These are phyloP conservation scores for Drosophila longiperda DNA, from an alignment of 2,888 invertebrate species.

Conservation along the genomic window DNA sequence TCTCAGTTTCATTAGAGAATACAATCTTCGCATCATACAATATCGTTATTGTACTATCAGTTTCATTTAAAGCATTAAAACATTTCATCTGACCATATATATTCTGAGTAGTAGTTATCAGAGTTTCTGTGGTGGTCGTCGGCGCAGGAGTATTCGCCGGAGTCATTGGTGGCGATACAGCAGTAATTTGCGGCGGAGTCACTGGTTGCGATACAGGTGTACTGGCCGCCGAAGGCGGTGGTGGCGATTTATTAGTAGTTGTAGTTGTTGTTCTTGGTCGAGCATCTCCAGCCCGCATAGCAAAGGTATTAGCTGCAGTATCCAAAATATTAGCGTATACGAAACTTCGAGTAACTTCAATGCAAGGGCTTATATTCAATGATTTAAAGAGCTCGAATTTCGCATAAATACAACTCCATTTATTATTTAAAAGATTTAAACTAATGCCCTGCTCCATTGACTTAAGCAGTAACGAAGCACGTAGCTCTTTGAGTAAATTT, in stretches of 20 bases:
- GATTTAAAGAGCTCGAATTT: constrained; percentile 29
- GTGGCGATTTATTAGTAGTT: neutral
- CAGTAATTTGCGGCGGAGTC: accelerated
- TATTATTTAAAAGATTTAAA: constrained; percentile 48
- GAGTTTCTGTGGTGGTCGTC: neutral
- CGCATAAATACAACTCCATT: constrained; percentile 60
- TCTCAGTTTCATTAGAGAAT: constrained; percentile 24
- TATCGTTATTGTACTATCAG: neutral
- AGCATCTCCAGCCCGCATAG: neutral
- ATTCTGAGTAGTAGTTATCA: neutral
- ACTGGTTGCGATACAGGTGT: neutral
- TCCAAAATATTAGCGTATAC: neutral
- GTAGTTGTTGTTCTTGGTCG: neutral
- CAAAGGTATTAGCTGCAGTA: neutral
- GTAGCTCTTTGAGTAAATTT: constrained; percentile 55
- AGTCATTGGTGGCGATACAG: neutral
- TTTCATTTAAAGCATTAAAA: constrained; percentile 1
- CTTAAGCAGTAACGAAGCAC: constrained; percentile 36
- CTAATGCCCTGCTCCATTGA: neutral
- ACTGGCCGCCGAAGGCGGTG: accelerated
- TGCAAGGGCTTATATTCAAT: neutral
- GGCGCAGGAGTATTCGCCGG: neutral
- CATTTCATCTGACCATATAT: constrained; percentile 10
- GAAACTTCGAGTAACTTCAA: neutral
- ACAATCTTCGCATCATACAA: constrained; percentile 20